Evolutionary conservation across 2,797 vertebrate species (phyloP), one percentile per base, ranked within the genome.

Genomic region (Lagocephalus sceleratus): DNA sequence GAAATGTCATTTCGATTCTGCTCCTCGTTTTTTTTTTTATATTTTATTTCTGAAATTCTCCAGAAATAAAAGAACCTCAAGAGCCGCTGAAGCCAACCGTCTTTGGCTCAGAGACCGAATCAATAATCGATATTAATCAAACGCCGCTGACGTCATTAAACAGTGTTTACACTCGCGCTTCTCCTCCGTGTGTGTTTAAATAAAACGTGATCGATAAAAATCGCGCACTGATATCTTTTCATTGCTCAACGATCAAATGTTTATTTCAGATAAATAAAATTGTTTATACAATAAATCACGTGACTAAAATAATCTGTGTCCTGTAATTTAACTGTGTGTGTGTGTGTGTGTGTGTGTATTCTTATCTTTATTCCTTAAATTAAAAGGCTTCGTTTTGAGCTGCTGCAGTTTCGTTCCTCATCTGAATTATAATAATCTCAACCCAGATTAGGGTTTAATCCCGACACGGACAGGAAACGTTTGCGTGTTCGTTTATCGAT

Each of bases 401-500:
- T 35, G 32, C 26, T 32, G 9, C 29, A 32, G 29, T 12, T 29
- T 2, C 26, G 26, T 29, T 29, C 11, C 32, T 35, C 12, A n/a
- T n/a, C 5, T 12, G 5, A 35, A 35, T 14, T 29, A 7, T 10
- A 1, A 1, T 10, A 10, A 14, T 35, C 14, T 35, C 14, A 35
- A 14, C 3, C 0, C 12, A 35, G 32, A 5, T 2, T 12, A 35
- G 32, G 32, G 32, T 35, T 35, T 9, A 16, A 7, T 40, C 5
- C 17, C 39, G 8, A 40, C 39, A 40, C 5, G 16, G 3, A 40
- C 16, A 16, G 0, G 16, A 8, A n/a, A n/a, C n/a, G n/a, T n/a
- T n/a, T n/a, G 71, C 38, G 44, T 79, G 76, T 65, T 76, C 46
- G 63, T 83, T 76, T 72, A 54, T 49, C 76, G 72, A 76, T 65